Percentiles rank a stretch among this genome's conserved stretches.
These are phyloP conservation scores for Sinelater perroti DNA, from an alignment of 2,888 invertebrate genomes.

Conservation along the genomic window DNA sequence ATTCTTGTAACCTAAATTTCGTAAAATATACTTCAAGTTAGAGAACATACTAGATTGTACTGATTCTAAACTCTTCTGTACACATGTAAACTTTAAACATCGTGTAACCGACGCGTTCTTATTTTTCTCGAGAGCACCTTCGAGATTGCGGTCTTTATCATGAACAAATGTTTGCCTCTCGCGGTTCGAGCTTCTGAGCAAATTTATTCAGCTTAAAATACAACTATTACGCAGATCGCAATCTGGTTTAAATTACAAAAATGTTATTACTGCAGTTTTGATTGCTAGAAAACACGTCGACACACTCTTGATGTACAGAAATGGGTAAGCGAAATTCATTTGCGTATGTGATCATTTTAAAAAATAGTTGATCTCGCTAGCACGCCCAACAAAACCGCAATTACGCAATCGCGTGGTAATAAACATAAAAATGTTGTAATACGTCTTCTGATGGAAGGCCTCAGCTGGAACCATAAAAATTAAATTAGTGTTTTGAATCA, in stretches of 20 bases:
- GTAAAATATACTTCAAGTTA: constrained; percentile 1
- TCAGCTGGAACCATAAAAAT: no score
- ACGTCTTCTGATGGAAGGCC: no score
- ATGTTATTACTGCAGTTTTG: no score
- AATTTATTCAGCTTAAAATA: constrained; percentile 17
- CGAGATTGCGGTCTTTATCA: constrained; percentile 4
- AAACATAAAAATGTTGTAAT: no score
- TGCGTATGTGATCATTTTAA: background rate
- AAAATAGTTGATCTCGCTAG: no score
- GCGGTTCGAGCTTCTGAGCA: constrained; percentile 13
- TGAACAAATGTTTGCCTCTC: constrained; percentile 3
- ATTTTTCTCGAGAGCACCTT: background rate
- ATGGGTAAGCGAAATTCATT: background rate
- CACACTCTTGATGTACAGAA: no score
- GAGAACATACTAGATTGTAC: constrained; percentile 7
- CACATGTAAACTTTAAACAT: constrained; percentile 8
- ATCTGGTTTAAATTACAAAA: no score
- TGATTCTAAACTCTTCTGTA: constrained; percentile 7
- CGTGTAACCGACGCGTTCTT: background rate
- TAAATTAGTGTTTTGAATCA: no score
- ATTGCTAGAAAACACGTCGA: no score
- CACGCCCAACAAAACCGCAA: no score
- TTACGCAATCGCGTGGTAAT: no score
- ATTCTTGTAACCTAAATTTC: constrained; percentile 12
- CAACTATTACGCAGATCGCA: constrained; percentile 2